phyloP scores from a whole-genome alignment of 2,797 vertebrate species.

The Brachyalestes nurse region DNA sequence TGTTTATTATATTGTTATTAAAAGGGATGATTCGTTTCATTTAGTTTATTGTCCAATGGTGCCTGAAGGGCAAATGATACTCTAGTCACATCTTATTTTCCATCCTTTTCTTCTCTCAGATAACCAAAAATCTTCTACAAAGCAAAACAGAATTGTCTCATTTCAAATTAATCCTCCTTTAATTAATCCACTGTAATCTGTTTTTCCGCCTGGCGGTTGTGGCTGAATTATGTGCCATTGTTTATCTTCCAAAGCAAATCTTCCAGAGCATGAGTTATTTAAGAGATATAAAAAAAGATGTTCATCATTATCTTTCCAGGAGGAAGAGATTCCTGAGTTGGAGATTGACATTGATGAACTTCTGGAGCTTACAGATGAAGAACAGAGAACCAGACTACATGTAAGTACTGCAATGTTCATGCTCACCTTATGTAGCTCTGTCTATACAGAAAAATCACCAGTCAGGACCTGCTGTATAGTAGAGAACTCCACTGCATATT shows the following conservation, averaged over 20 bases:
- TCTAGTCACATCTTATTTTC: not conserved
- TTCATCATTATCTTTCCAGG: constrained; percentile 64
- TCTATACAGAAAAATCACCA: not conserved
- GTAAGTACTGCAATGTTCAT: constrained; percentile 66
- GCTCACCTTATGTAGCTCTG: not conserved
- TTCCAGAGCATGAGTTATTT: not conserved
- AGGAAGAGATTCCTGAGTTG: constrained; percentile 85
- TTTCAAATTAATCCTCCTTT: constrained; percentile 2
- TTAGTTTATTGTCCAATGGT: not conserved
- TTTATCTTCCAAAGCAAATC: not conserved
- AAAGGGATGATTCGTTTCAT: not conserved
- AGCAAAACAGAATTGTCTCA: not conserved
- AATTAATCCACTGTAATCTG: not conserved
- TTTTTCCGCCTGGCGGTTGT: not conserved
- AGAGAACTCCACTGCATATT: not conserved
- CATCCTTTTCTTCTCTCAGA: not conserved
- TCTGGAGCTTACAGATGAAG: constrained; percentile 88
- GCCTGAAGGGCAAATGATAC: not conserved
- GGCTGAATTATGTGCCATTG: not conserved
- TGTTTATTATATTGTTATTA: not conserved
- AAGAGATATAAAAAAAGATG: constrained; percentile 3
- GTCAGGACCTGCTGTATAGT: not conserved
- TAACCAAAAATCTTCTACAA: not conserved
- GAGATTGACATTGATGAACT: constrained; percentile 97
- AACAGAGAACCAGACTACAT: constrained; percentile 88